Percentiles rank a stretch among this genome's conserved stretches.
These are phyloP conservation scores for Heteromyza rotundicornis DNA, from an alignment of 2,888 invertebrate genomes.

Conservation along the genomic window DNA sequence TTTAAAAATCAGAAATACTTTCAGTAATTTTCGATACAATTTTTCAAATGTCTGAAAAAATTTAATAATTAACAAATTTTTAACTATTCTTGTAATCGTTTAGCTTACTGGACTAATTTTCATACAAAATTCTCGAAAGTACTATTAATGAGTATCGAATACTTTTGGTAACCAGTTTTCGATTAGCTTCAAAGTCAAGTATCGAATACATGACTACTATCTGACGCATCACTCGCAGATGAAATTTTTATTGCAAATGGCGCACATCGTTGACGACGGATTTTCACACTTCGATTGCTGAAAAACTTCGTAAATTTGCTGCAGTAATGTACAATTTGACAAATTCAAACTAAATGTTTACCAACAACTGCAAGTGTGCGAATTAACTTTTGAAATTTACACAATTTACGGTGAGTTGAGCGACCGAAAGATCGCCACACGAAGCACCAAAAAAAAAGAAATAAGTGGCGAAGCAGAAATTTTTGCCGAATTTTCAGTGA, in stretches of 20 bases:
- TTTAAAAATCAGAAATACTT: too few relatives aligned
- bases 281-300: constrained; percentile 39
- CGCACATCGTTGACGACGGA: constrained; percentile 44
- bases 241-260: constrained; percentile 48
- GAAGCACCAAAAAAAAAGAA: constrained; percentile 32
- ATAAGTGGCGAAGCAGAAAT: constrained; percentile 20
- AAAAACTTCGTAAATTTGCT: constrained; percentile 25
- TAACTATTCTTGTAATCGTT: too few relatives aligned
- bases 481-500: not conserved
- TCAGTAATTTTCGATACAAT: too few relatives aligned
- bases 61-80: too few relatives aligned
- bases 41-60: too few relatives aligned
- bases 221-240: too few relatives aligned
- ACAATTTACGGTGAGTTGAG: constrained; percentile 44
- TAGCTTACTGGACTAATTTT: too few relatives aligned
- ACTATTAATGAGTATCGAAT: too few relatives aligned
- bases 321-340: constrained; percentile 45
- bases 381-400: constrained; percentile 39
- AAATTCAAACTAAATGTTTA: constrained; percentile 40
- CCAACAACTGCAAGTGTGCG: constrained; percentile 38
- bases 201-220: too few relatives aligned
- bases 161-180: too few relatives aligned
- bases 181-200: too few relatives aligned
- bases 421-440: constrained; percentile 30
- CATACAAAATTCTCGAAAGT: too few relatives aligned